Evolutionary conservation across 1,140 invertebrate genomes (phyloP).

Genomic region (Brachionus plicatilis): DNA sequence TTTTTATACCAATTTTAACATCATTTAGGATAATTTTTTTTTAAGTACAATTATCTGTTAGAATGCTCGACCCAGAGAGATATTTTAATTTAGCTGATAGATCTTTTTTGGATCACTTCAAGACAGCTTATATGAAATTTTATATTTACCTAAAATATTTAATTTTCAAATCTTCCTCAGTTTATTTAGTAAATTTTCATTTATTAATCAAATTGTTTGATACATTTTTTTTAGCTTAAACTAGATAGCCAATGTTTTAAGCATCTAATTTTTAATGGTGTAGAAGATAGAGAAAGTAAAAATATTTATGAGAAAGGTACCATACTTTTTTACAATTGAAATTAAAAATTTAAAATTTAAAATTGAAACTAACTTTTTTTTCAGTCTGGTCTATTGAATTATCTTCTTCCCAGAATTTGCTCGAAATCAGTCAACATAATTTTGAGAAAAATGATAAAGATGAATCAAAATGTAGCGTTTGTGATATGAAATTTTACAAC

Average conservation of each 20-base stretch:
- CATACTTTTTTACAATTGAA: too few species aligned
- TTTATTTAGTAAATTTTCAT: not conserved
- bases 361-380: too few species aligned
- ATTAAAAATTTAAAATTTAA: too few species aligned
- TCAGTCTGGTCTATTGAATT: not conserved
- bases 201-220: not conserved
- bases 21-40: not conserved
- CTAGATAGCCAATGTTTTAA: not conserved
- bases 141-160: not conserved
- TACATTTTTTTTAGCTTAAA: not conserved
- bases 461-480: not conserved
- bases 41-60: not conserved
- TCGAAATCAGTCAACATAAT: not conserved
- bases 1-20: not conserved
- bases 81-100: not conserved
- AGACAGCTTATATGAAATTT: not conserved
- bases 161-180: not conserved
- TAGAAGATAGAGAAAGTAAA: too few species aligned
- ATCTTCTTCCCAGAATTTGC: not conserved
- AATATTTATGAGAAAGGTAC: too few species aligned
- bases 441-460: not conserved
- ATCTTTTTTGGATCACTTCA: not conserved
- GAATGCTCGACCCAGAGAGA: not conserved
- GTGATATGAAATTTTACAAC: not conserved
- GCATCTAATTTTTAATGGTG: not conserved